Evolutionary conservation across 92 coral and sea anemone species (phyloP).

Genomic region (Metridium senile): DNA sequence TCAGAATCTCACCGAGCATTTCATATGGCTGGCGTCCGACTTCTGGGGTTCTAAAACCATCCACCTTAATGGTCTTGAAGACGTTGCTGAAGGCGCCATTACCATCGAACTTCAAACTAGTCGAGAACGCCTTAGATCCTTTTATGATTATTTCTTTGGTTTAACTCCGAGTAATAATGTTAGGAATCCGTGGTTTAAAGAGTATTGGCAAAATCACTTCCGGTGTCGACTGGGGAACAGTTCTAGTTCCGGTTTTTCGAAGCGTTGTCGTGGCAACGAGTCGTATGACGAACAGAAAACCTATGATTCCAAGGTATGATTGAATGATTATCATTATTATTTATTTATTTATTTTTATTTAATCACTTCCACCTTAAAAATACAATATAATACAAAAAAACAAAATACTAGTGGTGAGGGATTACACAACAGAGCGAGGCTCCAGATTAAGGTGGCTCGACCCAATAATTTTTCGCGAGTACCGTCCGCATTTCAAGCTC

Average conservation of each 20-base stretch:
- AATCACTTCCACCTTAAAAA: too few species aligned
- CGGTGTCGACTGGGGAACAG: slow-evolving; percentile 51
- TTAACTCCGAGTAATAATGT: slow-evolving; percentile 65
- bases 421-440: too few species aligned
- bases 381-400: too few species aligned
- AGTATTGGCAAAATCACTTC: slow-evolving; percentile 71
- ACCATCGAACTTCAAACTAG: slow-evolving; percentile 67
- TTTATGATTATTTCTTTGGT: slow-evolving; percentile 61
- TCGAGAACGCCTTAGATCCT: slow-evolving; percentile 38
- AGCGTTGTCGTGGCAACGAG: slow-evolving; percentile 25
- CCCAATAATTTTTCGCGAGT: too few species aligned
- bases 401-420: too few species aligned
- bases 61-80: slow-evolving; percentile 66
- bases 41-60: slow-evolving; percentile 80
- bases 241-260: background rate
- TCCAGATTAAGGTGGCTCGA: too few species aligned
- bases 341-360: too few species aligned
- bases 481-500: too few species aligned
- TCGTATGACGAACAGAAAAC: background rate
- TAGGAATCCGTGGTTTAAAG: slow-evolving; percentile 84
- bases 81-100: slow-evolving; percentile 85
- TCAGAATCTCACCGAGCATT: slow-evolving; percentile 31
- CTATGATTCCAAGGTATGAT: slow-evolving; percentile 36
- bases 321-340: too few species aligned
- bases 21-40: slow-evolving; percentile 83